phyloP scores from a whole-genome alignment of 2,113 vertebrate species.

The Grammomys dolichurus region DNA sequence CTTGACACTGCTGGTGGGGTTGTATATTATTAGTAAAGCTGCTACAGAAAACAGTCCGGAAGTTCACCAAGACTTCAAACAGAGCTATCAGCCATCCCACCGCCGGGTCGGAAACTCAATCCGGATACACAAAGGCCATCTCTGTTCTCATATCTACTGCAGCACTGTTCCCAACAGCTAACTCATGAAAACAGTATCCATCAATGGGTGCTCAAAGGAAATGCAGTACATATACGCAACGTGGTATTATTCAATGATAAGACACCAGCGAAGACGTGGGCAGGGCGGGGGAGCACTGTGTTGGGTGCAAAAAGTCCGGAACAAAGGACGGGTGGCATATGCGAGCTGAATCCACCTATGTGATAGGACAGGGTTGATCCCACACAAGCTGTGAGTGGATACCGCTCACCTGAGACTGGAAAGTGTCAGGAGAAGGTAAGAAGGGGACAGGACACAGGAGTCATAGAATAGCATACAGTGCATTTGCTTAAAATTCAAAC shows the following conservation, averaged over 20 bases:
- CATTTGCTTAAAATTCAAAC: conserved; percentile 51
- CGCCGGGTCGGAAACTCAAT: not conserved
- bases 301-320: not conserved
- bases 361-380: not conserved
- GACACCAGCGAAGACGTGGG: not conserved
- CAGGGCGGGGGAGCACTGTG: not conserved
- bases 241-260: not conserved
- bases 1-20: not conserved
- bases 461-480: not conserved
- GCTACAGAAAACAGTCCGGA: not conserved
- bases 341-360: not conserved
- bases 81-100: not conserved
- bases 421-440: not conserved
- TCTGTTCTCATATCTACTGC: not conserved
- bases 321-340: not conserved
- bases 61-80: not conserved
- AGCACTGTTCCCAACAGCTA: not conserved
- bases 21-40: not conserved
- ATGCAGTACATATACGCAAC: not conserved
- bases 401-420: not conserved
- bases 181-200: not conserved
- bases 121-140: not conserved
- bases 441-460: no score
- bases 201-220: not conserved
- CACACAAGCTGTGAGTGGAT: no score